A percentile compares a stretch with the other conserved stretches of the same genome.
Conservation (phyloP, 37 sponge, comb jelly and placozoan species). For the Cliona cf. orientalis region DNA sequence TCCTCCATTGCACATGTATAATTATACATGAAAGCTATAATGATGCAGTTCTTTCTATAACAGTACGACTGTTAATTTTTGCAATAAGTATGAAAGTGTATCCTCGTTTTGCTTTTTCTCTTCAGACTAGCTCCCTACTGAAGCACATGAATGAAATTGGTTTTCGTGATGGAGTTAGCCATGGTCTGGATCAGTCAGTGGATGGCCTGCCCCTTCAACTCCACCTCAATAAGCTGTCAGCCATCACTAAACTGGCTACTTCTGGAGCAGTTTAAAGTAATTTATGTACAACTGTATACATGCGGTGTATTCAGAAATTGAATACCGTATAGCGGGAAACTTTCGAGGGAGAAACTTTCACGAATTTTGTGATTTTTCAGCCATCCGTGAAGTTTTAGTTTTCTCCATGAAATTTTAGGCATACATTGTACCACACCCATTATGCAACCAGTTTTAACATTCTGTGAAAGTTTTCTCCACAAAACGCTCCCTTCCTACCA, state of each 20-base stretch:
- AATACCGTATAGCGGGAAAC: no score
- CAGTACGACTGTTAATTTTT: background rate
- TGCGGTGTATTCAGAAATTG: no score
- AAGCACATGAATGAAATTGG: conserved; percentile 58
- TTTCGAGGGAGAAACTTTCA: no score
- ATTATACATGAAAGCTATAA: background rate
- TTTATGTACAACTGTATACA: no score
- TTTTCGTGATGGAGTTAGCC: conserved; percentile 71
- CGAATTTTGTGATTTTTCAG: no score
- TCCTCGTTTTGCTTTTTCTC: background rate
- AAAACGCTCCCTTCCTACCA: no score
- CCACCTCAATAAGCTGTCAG: conserved; percentile 50
- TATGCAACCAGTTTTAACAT: no score
- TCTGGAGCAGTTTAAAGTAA: no score
- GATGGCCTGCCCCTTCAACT: conserved; percentile 59
- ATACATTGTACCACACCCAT: no score
- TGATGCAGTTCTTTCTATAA: background rate
- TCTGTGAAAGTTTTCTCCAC: no score
- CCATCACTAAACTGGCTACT: conserved; percentile 23
- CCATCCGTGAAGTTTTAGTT: no score
- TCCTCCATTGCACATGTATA: background rate
- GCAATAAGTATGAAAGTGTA: background rate
- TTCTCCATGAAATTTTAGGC: no score
- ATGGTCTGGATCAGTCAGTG: conserved; percentile 54
- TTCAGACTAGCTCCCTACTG: conserved; percentile 52